Evolutionary conservation across 1,140 invertebrate species (phyloP), one percentile per base, ranked within the genome.

Genomic region (Microplitis mediator): DNA sequence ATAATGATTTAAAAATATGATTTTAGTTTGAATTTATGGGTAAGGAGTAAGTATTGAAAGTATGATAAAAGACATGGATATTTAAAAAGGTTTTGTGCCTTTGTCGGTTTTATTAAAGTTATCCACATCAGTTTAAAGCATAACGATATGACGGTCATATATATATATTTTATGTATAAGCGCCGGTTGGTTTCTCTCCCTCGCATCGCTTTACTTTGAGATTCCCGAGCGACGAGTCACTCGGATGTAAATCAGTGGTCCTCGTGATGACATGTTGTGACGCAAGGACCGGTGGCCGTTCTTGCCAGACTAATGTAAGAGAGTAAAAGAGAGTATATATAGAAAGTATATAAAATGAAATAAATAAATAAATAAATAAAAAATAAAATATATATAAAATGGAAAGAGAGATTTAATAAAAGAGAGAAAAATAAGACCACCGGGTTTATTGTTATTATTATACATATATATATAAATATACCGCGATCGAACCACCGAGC

Each of bases 131-230:
- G 70, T 70, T 71, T 68, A 67, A 72, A 72, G 74, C 78, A 80
- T 78, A 79, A 77, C 74, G 79, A 79, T 81, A 81, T 81, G 80
- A 80, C 74, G 79, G 77, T 58, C 73, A 74, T 72, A 79, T 80
- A 23, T 23, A 23, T 23, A 80, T 80, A 81, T 80, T 81, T 81
- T 79, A 82, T 77, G 78, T 77, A 76, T 79, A 80, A 78, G 72
- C 75, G 69, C 64, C 68, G 74, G 72, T 66, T 66, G 61, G 67
- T 54, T 60, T 35, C 39, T 23, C 58, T 31, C 13, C n/a, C 58
- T 39, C 70, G 56, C 6, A 45, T 45, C 39, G 39, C 34, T 62
- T 74, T 31, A 61, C 73, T 66, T 66, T 58, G 50, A 39, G 66
- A 56, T 72, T 67, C 51, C 45, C 32, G 16, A 56, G 36, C 45